A percentile compares a stretch with the other conserved stretches of the same genome.
These are phyloP conservation scores for Budorcas taxicolor DNA, from an alignment of 2,113 vertebrate species.

Conservation along the genomic window DNA sequence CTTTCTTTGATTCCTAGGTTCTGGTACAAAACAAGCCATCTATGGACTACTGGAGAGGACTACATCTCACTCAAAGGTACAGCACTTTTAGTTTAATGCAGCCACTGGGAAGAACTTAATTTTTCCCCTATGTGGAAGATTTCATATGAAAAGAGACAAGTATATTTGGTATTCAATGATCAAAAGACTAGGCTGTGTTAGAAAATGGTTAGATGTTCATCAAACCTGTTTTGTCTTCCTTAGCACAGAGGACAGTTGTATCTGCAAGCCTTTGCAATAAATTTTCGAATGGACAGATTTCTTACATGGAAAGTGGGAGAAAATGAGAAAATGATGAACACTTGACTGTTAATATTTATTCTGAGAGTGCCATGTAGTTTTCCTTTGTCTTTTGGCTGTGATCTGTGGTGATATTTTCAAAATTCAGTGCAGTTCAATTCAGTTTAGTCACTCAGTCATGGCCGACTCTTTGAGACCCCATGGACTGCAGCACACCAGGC, in stretches of 20 bases:
- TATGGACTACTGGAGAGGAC: background rate
- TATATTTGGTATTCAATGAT: background rate
- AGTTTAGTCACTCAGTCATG: background rate
- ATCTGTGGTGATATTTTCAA: background rate
- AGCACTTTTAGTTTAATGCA: background rate
- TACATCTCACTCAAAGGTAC: background rate
- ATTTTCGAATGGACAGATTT: background rate
- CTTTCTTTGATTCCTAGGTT: background rate
- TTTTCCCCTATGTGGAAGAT: background rate
- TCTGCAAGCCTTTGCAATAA: background rate
- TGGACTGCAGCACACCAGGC: background rate
- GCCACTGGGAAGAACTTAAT: background rate
- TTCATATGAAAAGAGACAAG: background rate
- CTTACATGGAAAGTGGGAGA: background rate
- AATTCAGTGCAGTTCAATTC: background rate
- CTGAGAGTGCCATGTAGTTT: background rate
- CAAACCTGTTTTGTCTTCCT: background rate
- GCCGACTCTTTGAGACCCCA: fast-evolving
- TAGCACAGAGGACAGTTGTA: background rate
- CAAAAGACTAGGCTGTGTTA: background rate
- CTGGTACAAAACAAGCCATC: background rate
- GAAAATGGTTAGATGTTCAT: background rate
- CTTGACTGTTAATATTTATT: background rate
- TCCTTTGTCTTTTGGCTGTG: background rate
- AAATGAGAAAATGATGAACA: background rate